Evolutionary conservation across 2,797 vertebrate genomes (phyloP).

Genomic region (Coccyzus lansbergi): DNA sequence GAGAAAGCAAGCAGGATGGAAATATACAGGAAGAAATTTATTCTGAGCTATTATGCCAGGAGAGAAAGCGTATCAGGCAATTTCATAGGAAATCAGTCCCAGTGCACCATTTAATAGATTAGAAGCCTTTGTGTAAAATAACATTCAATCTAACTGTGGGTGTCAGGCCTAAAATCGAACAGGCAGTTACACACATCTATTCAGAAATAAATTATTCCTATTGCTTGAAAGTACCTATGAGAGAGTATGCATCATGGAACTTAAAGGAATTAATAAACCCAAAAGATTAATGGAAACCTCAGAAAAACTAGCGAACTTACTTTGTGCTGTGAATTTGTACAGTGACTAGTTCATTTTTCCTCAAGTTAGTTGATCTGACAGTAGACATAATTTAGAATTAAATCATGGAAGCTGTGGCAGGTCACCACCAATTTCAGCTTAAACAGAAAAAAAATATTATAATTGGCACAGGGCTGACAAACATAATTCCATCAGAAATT

Average conservation of each 20-base stretch:
- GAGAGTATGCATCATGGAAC: slow-evolving; percentile 29
- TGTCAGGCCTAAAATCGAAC: slow-evolving; percentile 57
- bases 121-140: slow-evolving; percentile 37
- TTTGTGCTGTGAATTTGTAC: background rate
- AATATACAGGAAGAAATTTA: background rate
- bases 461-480: background rate
- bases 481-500: background rate
- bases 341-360: background rate
- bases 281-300: background rate
- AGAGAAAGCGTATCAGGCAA: slow-evolving; percentile 17
- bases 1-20: background rate
- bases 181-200: slow-evolving; percentile 34
- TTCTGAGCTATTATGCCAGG: slow-evolving; percentile 10
- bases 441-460: background rate
- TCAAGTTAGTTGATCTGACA: background rate
- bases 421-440: background rate
- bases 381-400: background rate
- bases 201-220: slow-evolving; percentile 36
- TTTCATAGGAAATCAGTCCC: slow-evolving; percentile 45
- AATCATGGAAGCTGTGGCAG: background rate
- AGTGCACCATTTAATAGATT: slow-evolving; percentile 35
- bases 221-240: slow-evolving; percentile 16
- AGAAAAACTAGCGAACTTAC: background rate
- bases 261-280: background rate
- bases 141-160: slow-evolving; percentile 25